A percentile compares a stretch with the other conserved stretches of the same genome.
These are phyloP conservation scores for Rhimphoctona megacephalus DNA, from an alignment of 2,888 invertebrate genomes.

Conservation along the genomic window DNA sequence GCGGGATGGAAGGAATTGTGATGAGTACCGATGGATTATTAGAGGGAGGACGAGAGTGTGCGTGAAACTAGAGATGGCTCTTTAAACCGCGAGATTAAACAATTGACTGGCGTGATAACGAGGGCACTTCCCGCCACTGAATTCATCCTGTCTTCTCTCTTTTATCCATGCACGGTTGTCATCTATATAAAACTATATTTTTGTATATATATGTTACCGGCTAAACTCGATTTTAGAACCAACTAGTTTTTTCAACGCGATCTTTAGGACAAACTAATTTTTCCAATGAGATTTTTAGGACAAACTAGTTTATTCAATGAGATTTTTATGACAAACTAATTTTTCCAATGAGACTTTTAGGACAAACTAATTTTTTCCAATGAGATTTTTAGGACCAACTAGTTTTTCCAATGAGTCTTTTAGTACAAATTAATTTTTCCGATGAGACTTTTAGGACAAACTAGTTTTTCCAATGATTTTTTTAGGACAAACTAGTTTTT, in stretches of 20 bases:
- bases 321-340: too few relatives aligned
- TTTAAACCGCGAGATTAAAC: conserved; percentile 79
- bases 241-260: background rate
- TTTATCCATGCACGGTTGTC: conserved; percentile 56
- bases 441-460: too few relatives aligned
- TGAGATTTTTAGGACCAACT: too few relatives aligned
- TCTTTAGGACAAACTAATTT: background rate
- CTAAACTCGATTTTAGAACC: background rate
- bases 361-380: background rate
- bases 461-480: too few relatives aligned
- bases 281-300: background rate
- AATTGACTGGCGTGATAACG: conserved; percentile 84
- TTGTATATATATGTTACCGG: background rate
- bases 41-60: conserved; percentile 48
- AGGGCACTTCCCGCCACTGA: conserved; percentile 83
- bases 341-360: background rate
- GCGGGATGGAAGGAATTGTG: conserved; percentile 47
- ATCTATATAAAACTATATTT: conserved; percentile 62
- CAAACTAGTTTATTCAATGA: too few relatives aligned
- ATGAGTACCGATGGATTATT: conserved; percentile 63
- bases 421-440: too few relatives aligned
- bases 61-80: conserved; percentile 69
- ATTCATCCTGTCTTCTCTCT: conserved; percentile 77
- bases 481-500: too few relatives aligned
- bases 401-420: too few relatives aligned